phyloP scores from a whole-genome alignment of 2,797 vertebrate genomes.

The Onychomys arenicola region DNA sequence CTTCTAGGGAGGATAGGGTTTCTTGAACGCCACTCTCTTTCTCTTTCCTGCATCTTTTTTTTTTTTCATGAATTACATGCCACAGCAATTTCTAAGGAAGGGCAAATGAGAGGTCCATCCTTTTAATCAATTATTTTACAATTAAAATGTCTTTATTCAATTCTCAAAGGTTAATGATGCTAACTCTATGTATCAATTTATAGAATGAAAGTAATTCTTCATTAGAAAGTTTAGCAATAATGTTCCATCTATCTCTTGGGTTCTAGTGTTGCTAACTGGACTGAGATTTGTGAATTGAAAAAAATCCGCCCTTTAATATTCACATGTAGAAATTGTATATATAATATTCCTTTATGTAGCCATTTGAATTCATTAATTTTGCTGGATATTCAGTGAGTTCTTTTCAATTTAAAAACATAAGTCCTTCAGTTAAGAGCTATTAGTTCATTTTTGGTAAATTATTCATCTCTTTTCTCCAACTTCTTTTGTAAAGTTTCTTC shows the following conservation, averaged over 20 bases:
- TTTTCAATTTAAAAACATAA: background rate
- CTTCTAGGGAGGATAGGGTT: background rate
- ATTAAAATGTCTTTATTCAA: background rate
- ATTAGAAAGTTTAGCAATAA: background rate
- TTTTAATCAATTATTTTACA: background rate
- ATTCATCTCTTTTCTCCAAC: background rate
- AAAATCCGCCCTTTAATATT: background rate
- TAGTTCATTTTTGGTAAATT: background rate
- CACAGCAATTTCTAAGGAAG: background rate
- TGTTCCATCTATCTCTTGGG: background rate
- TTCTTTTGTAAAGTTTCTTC: conserved; percentile 31
- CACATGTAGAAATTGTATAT: background rate
- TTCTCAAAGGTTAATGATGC: background rate
- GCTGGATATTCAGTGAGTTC: background rate
- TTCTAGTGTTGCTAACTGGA: background rate
- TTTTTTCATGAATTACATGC: background rate
- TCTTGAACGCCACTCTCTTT: background rate
- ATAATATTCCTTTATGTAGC: background rate
- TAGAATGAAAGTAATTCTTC: conserved; percentile 30
- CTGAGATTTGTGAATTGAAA: background rate
- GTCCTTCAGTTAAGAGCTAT: background rate
- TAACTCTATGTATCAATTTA: background rate
- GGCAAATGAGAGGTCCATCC: background rate
- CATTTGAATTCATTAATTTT: background rate
- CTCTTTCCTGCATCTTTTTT: background rate